Percentiles rank a stretch among this genome's conserved stretches.
These are phyloP conservation scores for Zapus hudsonius DNA, from an alignment of 2,113 vertebrate species.

Conservation along the genomic window DNA sequence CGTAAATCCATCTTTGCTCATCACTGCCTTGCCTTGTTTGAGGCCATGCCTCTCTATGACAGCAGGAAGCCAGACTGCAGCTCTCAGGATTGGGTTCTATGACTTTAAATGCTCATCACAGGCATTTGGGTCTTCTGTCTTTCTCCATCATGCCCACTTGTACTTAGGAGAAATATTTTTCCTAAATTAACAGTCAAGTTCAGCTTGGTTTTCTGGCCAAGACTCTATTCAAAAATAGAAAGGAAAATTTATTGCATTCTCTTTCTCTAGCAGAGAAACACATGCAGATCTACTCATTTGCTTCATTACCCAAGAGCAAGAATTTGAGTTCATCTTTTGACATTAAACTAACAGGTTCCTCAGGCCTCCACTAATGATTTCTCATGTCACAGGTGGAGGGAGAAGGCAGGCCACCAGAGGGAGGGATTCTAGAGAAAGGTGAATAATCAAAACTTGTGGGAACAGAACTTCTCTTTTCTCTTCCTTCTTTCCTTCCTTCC, in stretches of 20 bases:
- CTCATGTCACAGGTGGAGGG: neutral
- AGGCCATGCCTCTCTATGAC: neutral
- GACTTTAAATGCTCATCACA: neutral
- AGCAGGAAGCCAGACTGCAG: neutral
- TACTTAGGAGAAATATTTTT: neutral
- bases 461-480: neutral
- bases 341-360: neutral
- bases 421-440: slow-evolving; percentile 26
- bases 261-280: neutral
- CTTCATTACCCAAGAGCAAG: neutral
- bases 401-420: neutral
- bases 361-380: neutral
- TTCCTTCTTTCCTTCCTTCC: too few relatives aligned
- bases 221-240: neutral
- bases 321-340: slow-evolving; percentile 11
- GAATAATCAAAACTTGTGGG: neutral
- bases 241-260: neutral
- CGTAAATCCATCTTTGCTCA: neutral
- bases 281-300: neutral
- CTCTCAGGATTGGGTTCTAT: neutral
- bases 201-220: neutral
- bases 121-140: neutral
- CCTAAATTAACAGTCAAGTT: neutral
- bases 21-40: too few relatives aligned
- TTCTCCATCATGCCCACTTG: neutral